A percentile compares a stretch with the other conserved stretches of the same genome.
Evolutionary conservation across 1,140 invertebrate species (phyloP).

Genomic region (Rhopalosiphum maidis): DNA sequence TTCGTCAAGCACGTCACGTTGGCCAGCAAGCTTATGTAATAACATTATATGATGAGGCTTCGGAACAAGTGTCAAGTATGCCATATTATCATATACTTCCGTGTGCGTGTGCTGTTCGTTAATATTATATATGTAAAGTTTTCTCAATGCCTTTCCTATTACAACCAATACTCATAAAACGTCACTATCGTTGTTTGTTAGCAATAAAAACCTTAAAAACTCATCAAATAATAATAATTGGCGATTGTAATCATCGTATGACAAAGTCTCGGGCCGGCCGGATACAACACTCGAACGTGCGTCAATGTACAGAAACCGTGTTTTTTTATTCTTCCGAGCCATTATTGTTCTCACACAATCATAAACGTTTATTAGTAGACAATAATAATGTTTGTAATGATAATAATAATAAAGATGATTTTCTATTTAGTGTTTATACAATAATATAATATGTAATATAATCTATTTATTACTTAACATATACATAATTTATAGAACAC

Average conservation of each 20-base stretch:
- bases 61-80: background rate
- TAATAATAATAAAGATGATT: background rate
- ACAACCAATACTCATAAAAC: background rate
- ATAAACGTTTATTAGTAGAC: background rate
- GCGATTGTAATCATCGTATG: background rate
- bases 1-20: background rate
- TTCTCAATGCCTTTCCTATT: background rate
- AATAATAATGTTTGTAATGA: background rate
- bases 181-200: background rate
- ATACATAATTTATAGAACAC: background rate
- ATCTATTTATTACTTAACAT: background rate
- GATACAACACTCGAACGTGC: background rate
- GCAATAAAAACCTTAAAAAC: conserved; percentile 16
- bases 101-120: background rate
- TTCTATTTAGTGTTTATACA: background rate
- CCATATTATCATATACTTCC: background rate
- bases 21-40: background rate
- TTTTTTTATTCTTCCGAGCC: background rate
- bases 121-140: background rate
- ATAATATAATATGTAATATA: background rate
- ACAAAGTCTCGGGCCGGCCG: background rate
- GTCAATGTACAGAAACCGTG: background rate
- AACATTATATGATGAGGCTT: background rate
- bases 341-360: background rate
- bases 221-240: background rate